Base-by-base conservation (phyloP, 2,888 invertebrate species). In the Acronicta alni region DNA sequence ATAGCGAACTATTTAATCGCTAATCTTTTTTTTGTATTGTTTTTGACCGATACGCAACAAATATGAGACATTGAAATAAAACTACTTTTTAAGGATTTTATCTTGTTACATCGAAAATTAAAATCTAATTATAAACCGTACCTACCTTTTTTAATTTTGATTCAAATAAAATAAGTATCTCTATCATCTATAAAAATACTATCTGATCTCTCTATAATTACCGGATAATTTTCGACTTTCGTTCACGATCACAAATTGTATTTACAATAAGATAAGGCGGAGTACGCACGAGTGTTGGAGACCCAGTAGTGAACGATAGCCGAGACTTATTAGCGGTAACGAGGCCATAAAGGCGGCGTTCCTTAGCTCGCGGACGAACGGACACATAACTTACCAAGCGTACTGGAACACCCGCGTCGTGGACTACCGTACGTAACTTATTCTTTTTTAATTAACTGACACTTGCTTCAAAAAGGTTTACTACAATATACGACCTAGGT, bases 301-400 rank as follows among this genome's bases (percentile, higher is more conserved):
- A 41, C 41, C 37, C 43, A 46, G 59, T 51, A 26, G 59, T 52
- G 44, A 65, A 45, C 59, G 71, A 58, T 65, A 57, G 55, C 43
- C 51, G 62, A 63, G 69, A 74, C 85, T 85, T 87, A 86, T 88
- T 88, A 88, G 83, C 77, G 55, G 79, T 83, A 84, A 84, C 77
- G 83, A 75, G 76, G 63, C 59, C 48, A 66, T 76, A 72, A 79
- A 80, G 67, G 52, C 45, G 59, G 57, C 61, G 63, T 77, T 77
- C 74, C 70, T 80, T 72, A 68, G 56, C 53, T 51, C 48, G 59
- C 69, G 53, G 56, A 68, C 77, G 64, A 45, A 73, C 70, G 63
- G 67, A 77, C 63, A 69, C 63, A 80, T 75, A 78, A 77, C 70
- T 77, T 79, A 75, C 57, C 63, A 46, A 48, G 41, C 46, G 58